phyloP scores from a whole-genome alignment of 2,797 vertebrate genomes.

The Pantherophis alleghaniensis region DNA sequence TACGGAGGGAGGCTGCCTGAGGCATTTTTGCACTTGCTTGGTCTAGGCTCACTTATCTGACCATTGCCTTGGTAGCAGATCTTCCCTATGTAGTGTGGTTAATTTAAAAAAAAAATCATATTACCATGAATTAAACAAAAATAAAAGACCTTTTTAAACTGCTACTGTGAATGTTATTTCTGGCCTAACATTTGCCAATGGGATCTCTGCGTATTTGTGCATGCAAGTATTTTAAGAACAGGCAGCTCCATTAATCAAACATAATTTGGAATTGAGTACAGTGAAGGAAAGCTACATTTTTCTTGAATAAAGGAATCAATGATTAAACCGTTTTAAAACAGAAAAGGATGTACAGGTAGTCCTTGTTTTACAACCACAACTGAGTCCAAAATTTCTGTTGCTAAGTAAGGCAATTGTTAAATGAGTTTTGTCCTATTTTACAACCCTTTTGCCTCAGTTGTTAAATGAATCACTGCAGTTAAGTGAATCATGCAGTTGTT shows the following conservation, averaged over 20 bases:
- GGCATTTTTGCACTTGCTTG: neutral
- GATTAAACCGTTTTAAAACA: neutral
- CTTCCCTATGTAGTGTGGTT: neutral
- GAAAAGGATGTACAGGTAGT: neutral
- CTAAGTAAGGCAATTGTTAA: neutral
- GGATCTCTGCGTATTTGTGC: neutral
- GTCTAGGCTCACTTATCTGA: neutral
- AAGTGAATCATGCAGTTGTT: neutral
- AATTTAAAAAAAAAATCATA: neutral
- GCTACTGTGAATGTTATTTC: constrained; percentile 10
- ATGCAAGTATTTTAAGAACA: constrained; percentile 48
- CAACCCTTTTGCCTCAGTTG: neutral
- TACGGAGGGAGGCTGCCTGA: neutral
- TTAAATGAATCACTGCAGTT: neutral
- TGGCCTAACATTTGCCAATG: neutral
- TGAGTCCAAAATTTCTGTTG: neutral
- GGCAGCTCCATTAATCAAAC: constrained; percentile 20
- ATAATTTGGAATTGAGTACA: neutral
- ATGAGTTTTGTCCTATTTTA: neutral
- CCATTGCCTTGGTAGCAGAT: neutral
- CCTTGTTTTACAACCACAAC: neutral
- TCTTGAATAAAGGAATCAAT: neutral
- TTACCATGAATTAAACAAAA: neutral
- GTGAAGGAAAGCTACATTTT: neutral
- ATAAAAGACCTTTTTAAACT: neutral